Percentiles rank a stretch among this genome's conserved stretches.
Conservation (phyloP, 2,113 vertebrate species). For the Corythaixoides concolor region DNA sequence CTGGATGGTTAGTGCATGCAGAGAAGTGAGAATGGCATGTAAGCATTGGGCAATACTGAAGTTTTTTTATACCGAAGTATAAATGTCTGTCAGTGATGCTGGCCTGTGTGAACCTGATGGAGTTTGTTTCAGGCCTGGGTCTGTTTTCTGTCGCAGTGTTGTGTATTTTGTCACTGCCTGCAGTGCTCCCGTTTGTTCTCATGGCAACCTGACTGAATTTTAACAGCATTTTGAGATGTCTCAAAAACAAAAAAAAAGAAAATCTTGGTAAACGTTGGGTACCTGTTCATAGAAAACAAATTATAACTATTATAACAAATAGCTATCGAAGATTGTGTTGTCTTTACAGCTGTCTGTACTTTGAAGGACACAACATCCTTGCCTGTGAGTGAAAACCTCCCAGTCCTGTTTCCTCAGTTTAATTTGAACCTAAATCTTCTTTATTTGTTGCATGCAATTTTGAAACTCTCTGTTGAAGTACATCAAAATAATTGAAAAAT, state of each 20-base stretch:
- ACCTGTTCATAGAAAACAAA: background rate
- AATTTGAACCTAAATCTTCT: background rate
- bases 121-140: background rate
- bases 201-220: background rate
- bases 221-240: background rate
- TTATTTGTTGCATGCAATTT: background rate
- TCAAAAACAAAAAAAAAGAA: background rate
- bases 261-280: background rate
- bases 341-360: background rate
- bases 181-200: background rate
- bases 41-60: background rate
- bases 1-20: background rate
- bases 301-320: too few species aligned
- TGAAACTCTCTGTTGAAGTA: background rate
- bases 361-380: background rate
- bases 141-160: background rate
- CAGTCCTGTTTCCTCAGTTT: background rate
- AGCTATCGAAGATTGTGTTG: background rate
- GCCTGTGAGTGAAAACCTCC: background rate
- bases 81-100: background rate
- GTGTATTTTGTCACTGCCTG: background rate
- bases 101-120: background rate
- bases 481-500: background rate
- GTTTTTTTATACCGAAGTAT: background rate
- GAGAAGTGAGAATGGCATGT: background rate